Evolutionary conservation across 2,797 vertebrate species (phyloP), one percentile per base, ranked within the genome.

Genomic region (Numenius phaeopus): DNA sequence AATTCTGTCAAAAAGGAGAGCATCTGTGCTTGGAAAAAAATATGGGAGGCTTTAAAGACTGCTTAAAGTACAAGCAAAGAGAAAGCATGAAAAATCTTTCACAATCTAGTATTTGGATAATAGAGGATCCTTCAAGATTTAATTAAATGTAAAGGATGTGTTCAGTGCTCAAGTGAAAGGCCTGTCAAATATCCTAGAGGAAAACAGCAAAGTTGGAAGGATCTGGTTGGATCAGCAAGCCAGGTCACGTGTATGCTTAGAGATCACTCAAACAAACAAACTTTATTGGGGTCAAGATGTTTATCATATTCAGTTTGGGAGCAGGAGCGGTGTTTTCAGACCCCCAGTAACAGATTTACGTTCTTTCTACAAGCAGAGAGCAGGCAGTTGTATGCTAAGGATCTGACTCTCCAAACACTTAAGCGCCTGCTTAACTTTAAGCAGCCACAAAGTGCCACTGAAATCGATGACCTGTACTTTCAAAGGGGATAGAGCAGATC

Each of bases 241-340:
- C 30, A 37, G 32, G 54, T 92, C 58, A 24, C 88, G 69, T 52
- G 40, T 79, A 52, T 86, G 72, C 76, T 95, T 85, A 82, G 75
- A 94, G 88, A 94, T 88, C 52, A 71, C 64, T 78, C 75, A 76
- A 59, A 90, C 34, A 55, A 95, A 94, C 50, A 77, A 95, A 94
- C 83, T 62, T 78, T 88, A 76, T 97, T 95, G 83, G 65, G 94
- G 92, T 96, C 78, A 94, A 87, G 80, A 34, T 94, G 79, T 96
- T 97, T 97, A 95, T 97, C 81, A 90, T 89, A 69, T 76, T 87
- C 96, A 94, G 95, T 94, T 95, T 97, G 76, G 82, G 81, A 92
- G 70, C 61, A 94, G 84, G 57, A 96, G 47, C 75, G 85, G 27
- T 91, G 79, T 83, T 92, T 84, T 94, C 62, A 78, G 86, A 94